Percentiles rank a stretch among this genome's conserved stretches.
These are phyloP conservation scores for Telenomus remus DNA, from an alignment of 1,140 invertebrate genomes.

Conservation along the genomic window DNA sequence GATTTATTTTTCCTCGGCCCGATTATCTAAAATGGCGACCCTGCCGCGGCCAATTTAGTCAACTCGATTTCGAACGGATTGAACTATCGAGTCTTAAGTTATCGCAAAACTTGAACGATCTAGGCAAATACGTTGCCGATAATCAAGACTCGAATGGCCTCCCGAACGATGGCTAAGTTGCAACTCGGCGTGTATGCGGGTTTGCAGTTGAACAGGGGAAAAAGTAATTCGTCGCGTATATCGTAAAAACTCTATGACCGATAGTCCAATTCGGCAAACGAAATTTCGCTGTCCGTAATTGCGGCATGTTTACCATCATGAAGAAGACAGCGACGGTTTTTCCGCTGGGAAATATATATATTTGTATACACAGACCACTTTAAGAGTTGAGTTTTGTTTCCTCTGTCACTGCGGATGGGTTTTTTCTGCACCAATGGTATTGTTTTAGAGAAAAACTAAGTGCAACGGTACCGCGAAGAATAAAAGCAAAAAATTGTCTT, in stretches of 20 bases:
- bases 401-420: conserved; percentile 8
- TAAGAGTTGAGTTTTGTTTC: conserved; percentile 15
- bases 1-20: too few relatives aligned
- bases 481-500: neutral
- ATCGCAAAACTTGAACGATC: too few relatives aligned
- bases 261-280: conserved; percentile 27
- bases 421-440: conserved; percentile 19
- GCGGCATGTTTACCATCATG: conserved; percentile 2
- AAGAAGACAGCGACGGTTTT: conserved; percentile 12
- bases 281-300: conserved; percentile 20
- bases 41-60: too few relatives aligned
- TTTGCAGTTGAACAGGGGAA: conserved; percentile 13
- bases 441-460: neutral
- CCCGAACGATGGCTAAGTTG: neutral
- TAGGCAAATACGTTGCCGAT: too few relatives aligned
- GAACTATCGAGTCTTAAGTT: too few relatives aligned
- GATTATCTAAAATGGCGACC: too few relatives aligned
- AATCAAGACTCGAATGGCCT: too few relatives aligned
- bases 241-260: conserved; percentile 31
- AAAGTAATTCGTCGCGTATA: conserved; percentile 3
- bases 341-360: conserved; percentile 18
- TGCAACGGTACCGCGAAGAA: neutral
- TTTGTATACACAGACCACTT: conserved; percentile 19
- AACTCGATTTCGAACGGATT: too few relatives aligned
- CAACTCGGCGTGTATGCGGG: conserved; percentile 2